Percentiles rank a stretch among this genome's conserved stretches.
Evolutionary conservation across 2,113 vertebrate genomes (phyloP).

Genomic region (Phainopepla nitens): DNA sequence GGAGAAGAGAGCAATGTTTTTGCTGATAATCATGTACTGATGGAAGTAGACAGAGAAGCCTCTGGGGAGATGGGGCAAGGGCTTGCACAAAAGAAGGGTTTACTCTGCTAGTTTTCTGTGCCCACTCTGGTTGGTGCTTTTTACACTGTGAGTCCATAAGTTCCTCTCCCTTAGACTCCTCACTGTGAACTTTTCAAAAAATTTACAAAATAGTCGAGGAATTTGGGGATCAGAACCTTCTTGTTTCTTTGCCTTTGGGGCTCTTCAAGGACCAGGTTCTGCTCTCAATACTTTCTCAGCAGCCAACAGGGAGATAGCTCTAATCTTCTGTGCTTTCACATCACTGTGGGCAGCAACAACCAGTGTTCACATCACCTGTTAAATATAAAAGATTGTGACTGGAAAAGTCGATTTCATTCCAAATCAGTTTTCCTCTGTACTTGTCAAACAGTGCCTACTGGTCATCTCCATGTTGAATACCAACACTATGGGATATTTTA

Average conservation of each 20-base stretch:
- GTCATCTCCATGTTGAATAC: not conserved
- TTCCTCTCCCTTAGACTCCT: not conserved
- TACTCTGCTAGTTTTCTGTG: not conserved
- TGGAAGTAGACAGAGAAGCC: not conserved
- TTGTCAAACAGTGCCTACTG: not conserved
- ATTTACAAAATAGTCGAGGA: not conserved
- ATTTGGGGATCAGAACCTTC: not conserved
- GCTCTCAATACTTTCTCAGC: not conserved
- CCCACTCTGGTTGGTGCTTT: not conserved
- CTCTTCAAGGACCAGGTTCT: not conserved
- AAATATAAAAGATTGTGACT: not conserved
- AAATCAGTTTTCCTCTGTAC: not conserved
- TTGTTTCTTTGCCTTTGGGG: not conserved
- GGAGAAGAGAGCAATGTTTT: not conserved
- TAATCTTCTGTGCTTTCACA: not conserved
- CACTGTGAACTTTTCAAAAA: not conserved
- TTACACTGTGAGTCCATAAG: not conserved
- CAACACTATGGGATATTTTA: not conserved
- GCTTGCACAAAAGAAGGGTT: not conserved
- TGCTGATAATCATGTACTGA: not conserved
- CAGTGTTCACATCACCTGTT: not conserved
- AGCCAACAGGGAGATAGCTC: not conserved
- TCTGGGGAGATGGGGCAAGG: not conserved
- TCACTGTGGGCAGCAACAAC: not conserved
- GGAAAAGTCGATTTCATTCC: not conserved